Base-by-base conservation (phyloP, 2,888 invertebrate genomes). In the Copidosoma aretas region DNA sequence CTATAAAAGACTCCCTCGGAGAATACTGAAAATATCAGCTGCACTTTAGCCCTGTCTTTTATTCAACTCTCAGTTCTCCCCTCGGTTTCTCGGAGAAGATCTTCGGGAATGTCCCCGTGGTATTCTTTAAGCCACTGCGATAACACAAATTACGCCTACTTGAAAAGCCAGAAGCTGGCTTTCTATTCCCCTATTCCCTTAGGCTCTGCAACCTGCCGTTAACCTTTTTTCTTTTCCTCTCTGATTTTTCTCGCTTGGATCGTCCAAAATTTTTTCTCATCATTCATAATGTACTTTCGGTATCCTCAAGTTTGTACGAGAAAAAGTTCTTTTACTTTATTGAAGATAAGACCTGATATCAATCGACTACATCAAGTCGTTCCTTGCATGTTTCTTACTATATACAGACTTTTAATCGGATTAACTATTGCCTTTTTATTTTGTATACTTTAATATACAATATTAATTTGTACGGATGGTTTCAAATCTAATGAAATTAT, bases 1-100 rank as follows among this genome's bases (percentile, higher is more conserved):
- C 17, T 22, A 22, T 46, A 25, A 14, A 4, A 39, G 39, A 21
- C 58, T 22, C 25, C 56, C 58, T 64, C 21, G 17, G 70, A 71
- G 71, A 72, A 71, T 74, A 75, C 74, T 74, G 74, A 72, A 74
- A 74, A 73, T 73, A 73, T 68, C 70, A 69, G 71, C 58, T 63
- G 65, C 52, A 60, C 64, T 53, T 56, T 32, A 3, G 32, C 8
- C 32, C 32, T 8, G 8, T 49, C 57, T 67, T 60, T 62, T 51
- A n/a, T n/a, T n/a, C n/a, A n/a, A n/a, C 64, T 43, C 65, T 63
- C 67, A 57, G 61, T 60, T 71, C 69, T 67, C 62, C 63, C 41
- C 58, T 52, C 64, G 49, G 62, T 66, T 57, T 49, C 60, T n/a
- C 10, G 17, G 10, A 19, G 12, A 10, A 46, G 43, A 24, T 22